These are phyloP conservation scores for Eleginops maclovinus DNA, from an alignment of 2,113 vertebrate species.

Conservation along the genomic window DNA sequence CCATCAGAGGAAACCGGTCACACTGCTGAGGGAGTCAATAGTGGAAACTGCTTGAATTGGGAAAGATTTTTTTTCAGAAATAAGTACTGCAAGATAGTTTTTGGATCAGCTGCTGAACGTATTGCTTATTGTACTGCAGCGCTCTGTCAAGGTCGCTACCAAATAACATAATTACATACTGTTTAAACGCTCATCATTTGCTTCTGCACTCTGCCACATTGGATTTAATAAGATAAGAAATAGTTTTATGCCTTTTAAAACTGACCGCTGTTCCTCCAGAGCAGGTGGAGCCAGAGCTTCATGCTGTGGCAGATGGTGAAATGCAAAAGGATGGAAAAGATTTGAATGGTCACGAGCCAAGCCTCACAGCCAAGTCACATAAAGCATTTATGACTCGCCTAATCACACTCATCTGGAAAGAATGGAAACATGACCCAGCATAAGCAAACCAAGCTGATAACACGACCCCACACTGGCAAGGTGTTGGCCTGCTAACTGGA, in stretches of 20 bases:
- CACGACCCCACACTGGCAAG: neutral
- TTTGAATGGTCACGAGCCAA: neutral
- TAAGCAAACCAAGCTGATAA: neutral
- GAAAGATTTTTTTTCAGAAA: slow-evolving; percentile 25
- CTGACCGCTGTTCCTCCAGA: neutral
- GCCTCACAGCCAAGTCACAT: neutral
- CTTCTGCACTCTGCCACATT: neutral
- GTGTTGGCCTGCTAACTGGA: neutral
- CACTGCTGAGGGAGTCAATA: slow-evolving; percentile 2
- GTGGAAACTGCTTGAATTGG: slow-evolving; percentile 47
- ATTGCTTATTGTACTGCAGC: neutral
- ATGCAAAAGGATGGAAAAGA: neutral
- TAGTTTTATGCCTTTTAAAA: neutral
- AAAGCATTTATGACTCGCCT: neutral
- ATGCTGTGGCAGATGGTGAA: slow-evolving; percentile 6
- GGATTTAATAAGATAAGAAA: neutral
- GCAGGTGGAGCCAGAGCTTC: neutral
- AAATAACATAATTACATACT: neutral
- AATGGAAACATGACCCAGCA: neutral
- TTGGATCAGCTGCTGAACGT: neutral
- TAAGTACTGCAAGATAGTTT: neutral
- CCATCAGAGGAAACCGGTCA: slow-evolving; percentile 60
- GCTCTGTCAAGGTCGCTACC: neutral
- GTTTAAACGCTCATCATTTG: neutral
- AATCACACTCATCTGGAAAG: neutral